Base-by-base conservation (phyloP, 2,888 invertebrate genomes). In the Bugulina stolonifera region DNA sequence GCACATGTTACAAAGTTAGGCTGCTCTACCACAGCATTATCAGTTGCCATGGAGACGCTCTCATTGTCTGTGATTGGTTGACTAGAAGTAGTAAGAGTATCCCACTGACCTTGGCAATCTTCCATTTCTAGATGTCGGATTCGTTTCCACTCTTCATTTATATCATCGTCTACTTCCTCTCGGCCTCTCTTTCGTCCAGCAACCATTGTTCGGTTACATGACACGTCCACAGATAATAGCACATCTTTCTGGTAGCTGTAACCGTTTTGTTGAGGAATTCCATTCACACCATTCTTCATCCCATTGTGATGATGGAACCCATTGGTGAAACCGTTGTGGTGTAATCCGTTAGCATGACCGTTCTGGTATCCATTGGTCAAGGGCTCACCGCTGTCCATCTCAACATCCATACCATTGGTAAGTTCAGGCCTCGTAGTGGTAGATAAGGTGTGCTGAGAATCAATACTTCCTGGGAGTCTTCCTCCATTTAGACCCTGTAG, bases 121-220 rank as follows among this genome's bases (percentile, higher is more conserved):
- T 3, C 29, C 18, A 32, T 32, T 32, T 64, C 64, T n/a, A 34
- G n/a, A n/a, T 27, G 32, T 27, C 64, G 64, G 3, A 34, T 32
- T 22, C 64, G 64, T 32, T 64, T 64, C 27, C 32, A 32, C 14
- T 64, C 64, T 25, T 64, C 64, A 22, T 25, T 32, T n/a, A 23
- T n/a, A 10, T 32, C 64, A 2, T 64, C 64, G 32, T 64, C 64
- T 10, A 64, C 54, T n/a, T 78, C 79, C 70, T 80, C 80, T 23
- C 78, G 73, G 10, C 76, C 73, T 71, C 80, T 74, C 73, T 80
- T 80, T 54, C 74, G 73, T n/a, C 80, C 80, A 14, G 77, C 77
- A 14, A 79, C 72, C 1, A 77, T 75, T 10, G 77, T 72, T 2
- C 35, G 25, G 71, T 76, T 77, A 14, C 54, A 23, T 2, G 73